Percentiles rank a stretch among this genome's conserved stretches.
These are phyloP conservation scores for Caprella mutica DNA, from an alignment of 2,888 invertebrate genomes.

Conservation along the genomic window DNA sequence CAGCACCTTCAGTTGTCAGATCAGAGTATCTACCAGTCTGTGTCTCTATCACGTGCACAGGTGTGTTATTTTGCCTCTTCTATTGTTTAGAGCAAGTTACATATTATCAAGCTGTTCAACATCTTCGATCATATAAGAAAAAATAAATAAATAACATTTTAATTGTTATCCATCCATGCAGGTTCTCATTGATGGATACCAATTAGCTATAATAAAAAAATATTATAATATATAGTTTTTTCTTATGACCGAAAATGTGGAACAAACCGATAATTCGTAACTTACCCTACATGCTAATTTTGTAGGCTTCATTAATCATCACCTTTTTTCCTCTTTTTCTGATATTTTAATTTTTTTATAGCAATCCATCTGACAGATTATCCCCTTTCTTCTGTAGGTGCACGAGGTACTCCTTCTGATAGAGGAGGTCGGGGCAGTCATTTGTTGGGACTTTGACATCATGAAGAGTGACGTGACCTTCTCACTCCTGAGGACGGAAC, in stretches of 20 bases:
- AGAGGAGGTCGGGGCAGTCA: constrained; percentile 71
- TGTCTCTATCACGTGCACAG: constrained; percentile 53
- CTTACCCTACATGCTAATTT: no score
- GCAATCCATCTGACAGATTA: neutral
- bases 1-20: constrained; percentile 41
- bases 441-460: constrained; percentile 96
- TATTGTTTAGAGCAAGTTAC: neutral
- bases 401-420: constrained; percentile 68
- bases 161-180: no score
- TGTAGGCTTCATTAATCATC: no score
- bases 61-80: constrained; percentile 34
- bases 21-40: constrained; percentile 59
- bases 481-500: constrained; percentile 52
- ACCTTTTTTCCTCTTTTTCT: constrained; percentile 10
- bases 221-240: neutral
- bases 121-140: no score
- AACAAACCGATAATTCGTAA: no score
- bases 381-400: constrained; percentile 44
- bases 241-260: no score
- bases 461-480: constrained; percentile 78
- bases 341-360: neutral
- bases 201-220: neutral
- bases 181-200: no score
- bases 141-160: no score
- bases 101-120: no score